These are phyloP conservation scores for Caenorhabditis zanzibari DNA, from an alignment of 2,888 invertebrate species.

Conservation along the genomic window DNA sequence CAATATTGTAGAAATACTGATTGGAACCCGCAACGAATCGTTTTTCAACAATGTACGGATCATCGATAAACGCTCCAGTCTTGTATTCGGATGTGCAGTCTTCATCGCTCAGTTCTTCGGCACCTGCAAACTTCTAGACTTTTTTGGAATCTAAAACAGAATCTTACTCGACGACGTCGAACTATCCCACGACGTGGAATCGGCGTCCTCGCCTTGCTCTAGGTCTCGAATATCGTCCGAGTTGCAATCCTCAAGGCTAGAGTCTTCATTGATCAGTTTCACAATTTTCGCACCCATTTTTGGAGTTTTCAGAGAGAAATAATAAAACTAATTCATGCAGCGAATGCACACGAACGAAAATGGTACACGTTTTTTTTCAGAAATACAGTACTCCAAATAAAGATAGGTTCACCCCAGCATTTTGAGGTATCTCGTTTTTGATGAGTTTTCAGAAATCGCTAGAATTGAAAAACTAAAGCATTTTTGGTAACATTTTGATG, in stretches of 20 bases:
- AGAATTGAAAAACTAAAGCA: too few relatives aligned
- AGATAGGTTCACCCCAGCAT: too few relatives aligned
- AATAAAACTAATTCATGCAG: too few relatives aligned
- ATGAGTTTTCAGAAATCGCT: too few relatives aligned
- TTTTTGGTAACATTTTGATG: too few relatives aligned
- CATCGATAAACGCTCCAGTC: neutral
- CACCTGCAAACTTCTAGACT: neutral
- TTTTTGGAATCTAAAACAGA: neutral
- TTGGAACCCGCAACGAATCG: slow-evolving; percentile 44
- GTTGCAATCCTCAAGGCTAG: slow-evolving; percentile 1
- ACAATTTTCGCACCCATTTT: slow-evolving; percentile 49
- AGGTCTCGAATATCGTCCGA: neutral
- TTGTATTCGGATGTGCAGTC: neutral
- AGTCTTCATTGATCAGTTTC: slow-evolving; percentile 35
- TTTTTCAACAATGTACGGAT: slow-evolving; percentile 47
- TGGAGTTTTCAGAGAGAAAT: neutral
- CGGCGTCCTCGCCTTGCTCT: slow-evolving; percentile 22
- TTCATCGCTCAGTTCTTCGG: neutral
- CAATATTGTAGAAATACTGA: slow-evolving; percentile 20
- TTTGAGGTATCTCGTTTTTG: too few relatives aligned
- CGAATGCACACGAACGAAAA: too few relatives aligned
- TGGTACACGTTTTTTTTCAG: neutral
- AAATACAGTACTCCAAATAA: too few relatives aligned
- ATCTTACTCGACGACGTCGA: slow-evolving; percentile 15
- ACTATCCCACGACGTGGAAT: slow-evolving; percentile 27